These are phyloP conservation scores for Halcyon malimbica DNA, from an alignment of 2,113 vertebrate species.

Conservation along the genomic window DNA sequence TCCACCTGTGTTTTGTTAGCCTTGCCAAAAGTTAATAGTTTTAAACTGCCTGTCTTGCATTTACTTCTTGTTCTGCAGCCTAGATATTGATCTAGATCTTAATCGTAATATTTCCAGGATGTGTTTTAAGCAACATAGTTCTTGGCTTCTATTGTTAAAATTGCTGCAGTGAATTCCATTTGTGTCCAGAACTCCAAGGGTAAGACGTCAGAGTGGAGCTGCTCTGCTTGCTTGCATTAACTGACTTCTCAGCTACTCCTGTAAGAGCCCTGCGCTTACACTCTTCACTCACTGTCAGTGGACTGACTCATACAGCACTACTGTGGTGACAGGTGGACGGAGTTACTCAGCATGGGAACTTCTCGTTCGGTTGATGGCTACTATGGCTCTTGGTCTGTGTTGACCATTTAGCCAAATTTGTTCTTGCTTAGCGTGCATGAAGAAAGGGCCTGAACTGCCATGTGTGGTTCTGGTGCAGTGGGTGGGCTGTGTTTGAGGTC, in stretches of 20 bases:
- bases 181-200: background rate
- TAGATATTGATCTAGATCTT: background rate
- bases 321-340: background rate
- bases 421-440: background rate
- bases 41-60: background rate
- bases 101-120: background rate
- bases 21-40: background rate
- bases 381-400: background rate
- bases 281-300: background rate
- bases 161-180: background rate
- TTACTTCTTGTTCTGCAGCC: background rate
- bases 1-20: background rate
- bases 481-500: background rate
- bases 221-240: background rate
- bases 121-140: background rate
- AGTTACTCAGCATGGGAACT: background rate
- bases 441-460: background rate
- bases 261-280: background rate
- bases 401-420: background rate
- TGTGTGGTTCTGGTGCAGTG: background rate
- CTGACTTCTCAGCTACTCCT: background rate
- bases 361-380: background rate
- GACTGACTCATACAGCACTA: background rate
- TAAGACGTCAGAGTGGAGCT: background rate
- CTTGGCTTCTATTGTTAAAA: background rate